Percentiles rank a stretch among this genome's conserved stretches.
Evolutionary conservation across 2,797 vertebrate species (phyloP).

Genomic region (Ctenosaura bakeri): DNA sequence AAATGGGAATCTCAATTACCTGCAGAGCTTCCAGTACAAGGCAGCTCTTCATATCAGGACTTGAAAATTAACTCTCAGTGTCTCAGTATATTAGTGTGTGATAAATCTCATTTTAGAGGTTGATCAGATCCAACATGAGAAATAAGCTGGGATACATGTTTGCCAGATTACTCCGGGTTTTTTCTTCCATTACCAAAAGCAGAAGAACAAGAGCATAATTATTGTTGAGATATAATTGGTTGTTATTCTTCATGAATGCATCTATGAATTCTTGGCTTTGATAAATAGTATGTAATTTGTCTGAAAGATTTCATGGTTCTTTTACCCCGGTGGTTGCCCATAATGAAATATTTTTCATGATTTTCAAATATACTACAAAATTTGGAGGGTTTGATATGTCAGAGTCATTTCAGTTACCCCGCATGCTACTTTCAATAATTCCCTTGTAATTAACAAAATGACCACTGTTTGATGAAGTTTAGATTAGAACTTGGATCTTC

Average conservation of each 20-base stretch:
- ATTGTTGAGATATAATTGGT: not conserved
- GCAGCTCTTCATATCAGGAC: fast-evolving
- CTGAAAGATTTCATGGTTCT: not conserved
- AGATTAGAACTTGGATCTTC: not conserved
- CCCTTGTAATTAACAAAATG: too few species aligned
- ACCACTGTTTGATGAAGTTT: not conserved
- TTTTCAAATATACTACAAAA: not conserved
- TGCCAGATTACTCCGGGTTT: not conserved
- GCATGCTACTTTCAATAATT: too few species aligned
- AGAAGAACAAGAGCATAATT: not conserved
- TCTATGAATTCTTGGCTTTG: not conserved
- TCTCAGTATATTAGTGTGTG: not conserved
- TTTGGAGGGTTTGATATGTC: not conserved
- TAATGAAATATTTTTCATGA: not conserved
- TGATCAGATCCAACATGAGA: not conserved
- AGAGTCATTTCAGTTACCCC: not conserved
- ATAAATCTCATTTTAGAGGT: not conserved
- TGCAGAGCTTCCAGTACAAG: not conserved
- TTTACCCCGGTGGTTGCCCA: not conserved
- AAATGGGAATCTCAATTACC: not conserved
- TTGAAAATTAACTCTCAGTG: slow-evolving; percentile 20
- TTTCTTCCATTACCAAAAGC: not conserved
- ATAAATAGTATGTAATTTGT: slow-evolving; percentile 5
- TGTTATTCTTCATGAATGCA: not conserved
- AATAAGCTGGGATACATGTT: not conserved